Evolutionary conservation across 2,888 invertebrate genomes (phyloP), one percentile per base, ranked within the genome.

Genomic region (Dryococelus australis): DNA sequence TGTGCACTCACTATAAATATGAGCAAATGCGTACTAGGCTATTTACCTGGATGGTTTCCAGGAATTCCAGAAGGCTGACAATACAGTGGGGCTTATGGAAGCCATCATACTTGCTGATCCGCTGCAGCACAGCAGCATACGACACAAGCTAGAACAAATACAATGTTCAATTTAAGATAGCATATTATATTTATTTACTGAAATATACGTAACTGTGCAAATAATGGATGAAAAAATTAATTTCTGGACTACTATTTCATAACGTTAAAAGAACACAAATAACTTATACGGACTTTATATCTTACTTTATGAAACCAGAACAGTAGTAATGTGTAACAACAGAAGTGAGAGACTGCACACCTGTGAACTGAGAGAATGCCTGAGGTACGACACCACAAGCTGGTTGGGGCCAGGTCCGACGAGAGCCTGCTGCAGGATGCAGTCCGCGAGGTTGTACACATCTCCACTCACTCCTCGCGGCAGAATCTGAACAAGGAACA

Each of bases 371-470:
- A 98, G 92, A 0, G 98, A 98, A 93, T 99, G 98, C 92, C 97
- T 97, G 88, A 99, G 93, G 92, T 99, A 99, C 24, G 98, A 98
- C 89, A 99, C 94, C 79, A 98, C 97, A 89, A 99, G 93, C 91
- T 97, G 95, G 93, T 99, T 99, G 0, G 98, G 98, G 43, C 97
- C 97, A 47, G 97, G 97, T 47, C 99, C 99, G 79, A 98, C 97
- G 90, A 98, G 94, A 0, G 98, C 98, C 93, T 99, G 98, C 91
- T 98, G 97, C 35, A 99, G 94, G 90, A 99, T 96, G 91, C 98
- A 97, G 92, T 99, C 98, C 83, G 98, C 97, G 90, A 98, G 93
- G 93, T 97, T 97, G 92, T 97, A 97, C n/a, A 97, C 96, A 93
- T 97, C 97, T n/a, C 97, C 97, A 91, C 97, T 97, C 0, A 97